A percentile compares a stretch with the other conserved stretches of the same genome.
Conservation (phyloP, 2,113 vertebrate species). For the Thermophis baileyi region DNA sequence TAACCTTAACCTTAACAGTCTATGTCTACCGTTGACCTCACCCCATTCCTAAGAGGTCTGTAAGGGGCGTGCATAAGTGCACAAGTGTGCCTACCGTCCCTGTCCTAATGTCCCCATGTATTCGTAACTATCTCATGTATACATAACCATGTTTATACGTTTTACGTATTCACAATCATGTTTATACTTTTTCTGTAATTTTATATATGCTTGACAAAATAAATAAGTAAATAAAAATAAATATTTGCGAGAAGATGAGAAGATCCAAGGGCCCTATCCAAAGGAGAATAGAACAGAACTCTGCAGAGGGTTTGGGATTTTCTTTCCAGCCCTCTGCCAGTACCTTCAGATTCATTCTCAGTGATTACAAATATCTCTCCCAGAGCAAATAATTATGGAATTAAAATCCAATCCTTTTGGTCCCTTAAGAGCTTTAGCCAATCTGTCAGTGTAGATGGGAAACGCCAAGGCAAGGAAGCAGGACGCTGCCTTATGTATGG, state of each 20-base stretch:
- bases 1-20: too few relatives aligned
- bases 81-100: too few relatives aligned
- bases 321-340: background rate
- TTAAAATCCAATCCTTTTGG: slow-evolving; percentile 28
- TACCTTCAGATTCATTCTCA: background rate
- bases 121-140: too few relatives aligned
- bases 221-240: too few relatives aligned
- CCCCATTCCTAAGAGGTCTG: too few relatives aligned
- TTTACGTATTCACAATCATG: too few relatives aligned
- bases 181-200: too few relatives aligned
- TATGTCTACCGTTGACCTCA: too few relatives aligned
- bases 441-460: slow-evolving; percentile 10
- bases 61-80: too few relatives aligned
- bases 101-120: too few relatives aligned
- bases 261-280: background rate
- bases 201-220: too few relatives aligned
- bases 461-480: background rate
- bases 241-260: background rate
- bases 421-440: slow-evolving; percentile 16
- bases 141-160: too few relatives aligned
- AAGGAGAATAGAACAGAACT: background rate
- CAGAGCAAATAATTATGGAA: slow-evolving; percentile 31
- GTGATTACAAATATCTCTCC: background rate
- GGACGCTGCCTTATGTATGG: background rate
- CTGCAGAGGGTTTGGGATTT: background rate